phyloP scores from a whole-genome alignment of 1,140 invertebrate genomes.

The Melitaea cinxia region DNA sequence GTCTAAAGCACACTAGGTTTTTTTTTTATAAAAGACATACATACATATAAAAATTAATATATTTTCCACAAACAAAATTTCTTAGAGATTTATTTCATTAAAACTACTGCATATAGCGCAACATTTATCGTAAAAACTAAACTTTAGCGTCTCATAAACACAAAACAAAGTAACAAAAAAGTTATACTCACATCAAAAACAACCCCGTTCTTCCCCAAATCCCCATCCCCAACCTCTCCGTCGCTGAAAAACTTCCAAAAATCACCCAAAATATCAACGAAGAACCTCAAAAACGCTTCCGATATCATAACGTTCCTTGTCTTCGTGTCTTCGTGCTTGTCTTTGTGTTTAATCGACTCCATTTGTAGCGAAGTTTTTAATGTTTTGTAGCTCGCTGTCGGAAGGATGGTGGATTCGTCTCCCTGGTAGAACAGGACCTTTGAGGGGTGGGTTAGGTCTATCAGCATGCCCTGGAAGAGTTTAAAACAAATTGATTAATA shows the following conservation, averaged over 20 bases:
- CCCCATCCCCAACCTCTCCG: constrained; percentile 53
- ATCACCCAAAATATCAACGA: constrained; percentile 86
- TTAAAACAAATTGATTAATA: not conserved
- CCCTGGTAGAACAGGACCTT: constrained; percentile 79
- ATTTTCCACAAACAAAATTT: too few species aligned
- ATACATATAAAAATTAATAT: too few species aligned
- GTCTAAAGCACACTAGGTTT: too few species aligned
- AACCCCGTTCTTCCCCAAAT: constrained; percentile 59
- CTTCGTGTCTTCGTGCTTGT: constrained; percentile 60
- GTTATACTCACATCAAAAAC: constrained; percentile 72
- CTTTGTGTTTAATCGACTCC: constrained; percentile 76
- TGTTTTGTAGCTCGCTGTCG: constrained; percentile 84
- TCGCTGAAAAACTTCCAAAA: constrained; percentile 79
- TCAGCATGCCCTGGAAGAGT: constrained; percentile 71
- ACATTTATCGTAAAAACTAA: too few species aligned
- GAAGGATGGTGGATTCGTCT: constrained; percentile 86
- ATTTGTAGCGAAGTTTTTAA: constrained; percentile 85
- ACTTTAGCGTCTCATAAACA: not conserved
- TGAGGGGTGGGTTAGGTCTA: constrained; percentile 63
- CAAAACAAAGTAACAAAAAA: constrained; percentile 10
- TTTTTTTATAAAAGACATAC: too few species aligned
- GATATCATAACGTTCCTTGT: constrained; percentile 85
- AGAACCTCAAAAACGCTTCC: constrained; percentile 87
- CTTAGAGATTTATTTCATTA: too few species aligned
- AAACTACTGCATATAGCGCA: too few species aligned